phyloP scores from a whole-genome alignment of 2,797 vertebrate species.

The Myiothlypis chrysogaster region DNA sequence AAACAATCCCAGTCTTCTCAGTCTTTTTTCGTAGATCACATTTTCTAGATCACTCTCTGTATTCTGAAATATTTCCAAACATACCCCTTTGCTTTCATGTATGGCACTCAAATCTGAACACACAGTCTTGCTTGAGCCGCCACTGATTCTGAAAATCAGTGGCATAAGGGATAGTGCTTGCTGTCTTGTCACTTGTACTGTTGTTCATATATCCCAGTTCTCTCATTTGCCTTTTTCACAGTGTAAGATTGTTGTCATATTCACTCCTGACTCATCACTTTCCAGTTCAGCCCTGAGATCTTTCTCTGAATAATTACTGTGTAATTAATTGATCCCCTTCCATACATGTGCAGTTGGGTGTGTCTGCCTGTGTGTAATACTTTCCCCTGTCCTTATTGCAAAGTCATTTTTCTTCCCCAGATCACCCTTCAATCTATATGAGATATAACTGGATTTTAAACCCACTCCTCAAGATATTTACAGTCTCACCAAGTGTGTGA shows the following conservation, averaged over 20 bases:
- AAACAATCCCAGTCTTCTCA: not conserved
- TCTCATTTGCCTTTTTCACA: not conserved
- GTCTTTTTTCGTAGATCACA: not conserved
- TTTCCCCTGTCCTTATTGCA: not conserved
- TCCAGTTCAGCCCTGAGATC: not conserved
- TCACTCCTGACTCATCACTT: conserved; percentile 1
- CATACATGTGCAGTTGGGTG: not conserved
- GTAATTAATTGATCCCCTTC: not conserved
- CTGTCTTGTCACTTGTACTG: not conserved
- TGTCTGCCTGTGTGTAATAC: not conserved
- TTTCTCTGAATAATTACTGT: not conserved
- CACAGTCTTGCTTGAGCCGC: not conserved
- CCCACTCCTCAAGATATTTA: not conserved
- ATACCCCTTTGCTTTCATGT: not conserved
- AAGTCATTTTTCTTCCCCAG: not conserved
- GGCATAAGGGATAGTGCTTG: not conserved
- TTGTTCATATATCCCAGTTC: not conserved
- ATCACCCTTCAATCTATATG: not conserved
- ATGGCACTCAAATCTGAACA: not conserved
- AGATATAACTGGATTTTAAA: not conserved
- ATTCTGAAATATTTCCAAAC: not conserved
- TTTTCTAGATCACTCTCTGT: not conserved
- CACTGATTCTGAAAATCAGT: not conserved
- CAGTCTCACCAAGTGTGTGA: not conserved
- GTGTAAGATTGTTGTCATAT: not conserved